A percentile compares a stretch with the other conserved stretches of the same genome.
phyloP scores from a whole-genome alignment of 2,888 invertebrate species.

The Drosophila nr. medialis region DNA sequence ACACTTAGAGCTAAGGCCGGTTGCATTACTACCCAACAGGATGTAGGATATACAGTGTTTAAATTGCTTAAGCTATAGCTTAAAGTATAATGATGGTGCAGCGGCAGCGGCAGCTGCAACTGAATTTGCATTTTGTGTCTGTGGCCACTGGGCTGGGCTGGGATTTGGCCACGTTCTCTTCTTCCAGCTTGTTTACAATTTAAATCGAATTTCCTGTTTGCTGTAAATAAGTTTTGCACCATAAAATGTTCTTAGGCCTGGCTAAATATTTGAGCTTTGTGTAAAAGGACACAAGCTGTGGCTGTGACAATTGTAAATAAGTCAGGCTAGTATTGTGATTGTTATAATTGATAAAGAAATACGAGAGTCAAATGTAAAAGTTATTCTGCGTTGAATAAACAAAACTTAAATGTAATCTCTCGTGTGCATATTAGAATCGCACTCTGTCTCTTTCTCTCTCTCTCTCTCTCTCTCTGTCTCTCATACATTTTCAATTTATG shows the following conservation, averaged over 20 bases:
- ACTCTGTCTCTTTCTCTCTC: not conserved
- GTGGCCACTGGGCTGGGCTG: constrained; percentile 5
- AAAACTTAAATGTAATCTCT: not conserved
- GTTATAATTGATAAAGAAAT: not conserved
- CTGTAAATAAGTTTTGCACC: constrained; percentile 52
- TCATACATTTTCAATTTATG: constrained; percentile 41
- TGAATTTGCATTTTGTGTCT: constrained; percentile 61
- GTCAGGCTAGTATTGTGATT: not conserved
- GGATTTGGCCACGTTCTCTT: constrained; percentile 2
- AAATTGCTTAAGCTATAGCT: constrained; percentile 68
- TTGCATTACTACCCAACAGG: constrained; percentile 57
- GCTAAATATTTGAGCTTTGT: constrained; percentile 10
- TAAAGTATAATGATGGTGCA: constrained; percentile 47
- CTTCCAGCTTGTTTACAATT: constrained; percentile 71
- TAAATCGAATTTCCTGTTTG: constrained; percentile 75
- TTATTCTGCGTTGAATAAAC: not conserved
- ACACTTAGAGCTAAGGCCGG: constrained; percentile 50
- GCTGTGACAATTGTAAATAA: not conserved
- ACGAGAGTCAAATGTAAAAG: not conserved
- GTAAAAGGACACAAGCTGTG: constrained; percentile 2
- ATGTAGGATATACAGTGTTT: constrained; percentile 76
- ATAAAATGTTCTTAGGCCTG: constrained; percentile 7
- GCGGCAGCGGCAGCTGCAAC: constrained; percentile 35
- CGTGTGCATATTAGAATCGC: not conserved
- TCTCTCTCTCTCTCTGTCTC: constrained; percentile 3